A percentile compares a stretch with the other conserved stretches of the same genome.
These are phyloP conservation scores for Melitaea athalia DNA, from an alignment of 2,888 invertebrate species.

Conservation along the genomic window DNA sequence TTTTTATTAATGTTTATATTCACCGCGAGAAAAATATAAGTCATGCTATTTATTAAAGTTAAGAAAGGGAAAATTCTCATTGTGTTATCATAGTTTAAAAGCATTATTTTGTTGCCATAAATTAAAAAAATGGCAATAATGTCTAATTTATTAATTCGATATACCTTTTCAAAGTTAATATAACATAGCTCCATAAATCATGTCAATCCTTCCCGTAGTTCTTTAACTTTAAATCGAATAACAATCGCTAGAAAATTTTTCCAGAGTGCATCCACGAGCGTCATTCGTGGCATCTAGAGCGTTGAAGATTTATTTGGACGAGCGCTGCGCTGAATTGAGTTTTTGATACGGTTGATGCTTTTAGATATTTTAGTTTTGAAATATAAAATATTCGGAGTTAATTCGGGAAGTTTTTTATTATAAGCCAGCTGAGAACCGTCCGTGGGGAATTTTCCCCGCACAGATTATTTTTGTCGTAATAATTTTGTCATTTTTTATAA, in stretches of 20 bases:
- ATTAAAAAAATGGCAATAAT: background rate
- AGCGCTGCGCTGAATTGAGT: conserved; percentile 23
- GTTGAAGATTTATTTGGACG: conserved; percentile 32
- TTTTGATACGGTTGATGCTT: conserved; percentile 21
- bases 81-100: too few species aligned
- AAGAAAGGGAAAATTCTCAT: too few species aligned
- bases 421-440: background rate
- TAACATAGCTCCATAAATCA: background rate
- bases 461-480: too few species aligned
- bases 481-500: too few species aligned
- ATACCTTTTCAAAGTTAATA: background rate
- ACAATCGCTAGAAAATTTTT: background rate
- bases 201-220: background rate
- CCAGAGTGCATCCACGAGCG: background rate
- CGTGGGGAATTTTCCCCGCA: too few species aligned
- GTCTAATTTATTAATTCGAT: background rate
- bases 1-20: too few species aligned
- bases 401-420: background rate
- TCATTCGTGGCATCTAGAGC: conserved; percentile 27
- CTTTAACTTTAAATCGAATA: conserved; percentile 6
- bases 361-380: conserved; percentile 10
- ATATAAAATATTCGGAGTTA: background rate
- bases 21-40: too few species aligned
- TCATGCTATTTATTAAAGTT: too few species aligned
- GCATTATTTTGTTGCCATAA: too few species aligned